Evolutionary conservation across 2,797 vertebrate genomes (phyloP), one percentile per base, ranked within the genome.

Genomic region (Cynodonichthys magdalenae): DNA sequence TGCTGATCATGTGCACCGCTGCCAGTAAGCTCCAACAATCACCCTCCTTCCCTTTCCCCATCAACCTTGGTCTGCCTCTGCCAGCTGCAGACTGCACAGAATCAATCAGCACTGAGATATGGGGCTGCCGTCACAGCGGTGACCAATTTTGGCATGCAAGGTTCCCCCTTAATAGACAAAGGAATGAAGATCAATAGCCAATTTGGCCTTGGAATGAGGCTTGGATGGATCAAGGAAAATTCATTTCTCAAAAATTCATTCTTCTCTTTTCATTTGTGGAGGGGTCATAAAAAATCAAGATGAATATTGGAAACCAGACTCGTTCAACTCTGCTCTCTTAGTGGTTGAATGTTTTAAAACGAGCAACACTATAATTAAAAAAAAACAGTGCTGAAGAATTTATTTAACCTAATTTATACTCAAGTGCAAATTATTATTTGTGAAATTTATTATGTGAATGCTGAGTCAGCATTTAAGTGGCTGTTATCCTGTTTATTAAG

Each of bases 141-240:
- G 79, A 84, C 83, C 71, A 81, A 83, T 90, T 87, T 88, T 82
- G 84, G 87, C 89, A 90, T 76, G 81, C 86, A 84, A 84, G 83
- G 75, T 85, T 88, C 77, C 81, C 79, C 75, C 71, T 69, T 89
- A 86, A 90, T 89, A 85, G 83, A 90, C 87, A 84, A 88, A 86
- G 85, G 85, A 83, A 86, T 73, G 6, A 79, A 83, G 90, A 93
- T 93, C 92, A 92, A 94, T 94, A 93, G 86, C 69, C 90, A 92
- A 94, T 93, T 93, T 89, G 85, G 86, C 77, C 78, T 77, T 79
- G 77, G 84, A 90, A 90, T 81, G 77, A 81, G 78, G 74, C 79
- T 70, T 53, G 74, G 71, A 87, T 80, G 80, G 82, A 89, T 81
- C 73, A 75, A 41, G 77, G 75, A 87, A 88, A 90, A 91, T 87